Conservation (phyloP, 35 echinoderm and acorn worm species). For the Ophioderma brevispina region DNA sequence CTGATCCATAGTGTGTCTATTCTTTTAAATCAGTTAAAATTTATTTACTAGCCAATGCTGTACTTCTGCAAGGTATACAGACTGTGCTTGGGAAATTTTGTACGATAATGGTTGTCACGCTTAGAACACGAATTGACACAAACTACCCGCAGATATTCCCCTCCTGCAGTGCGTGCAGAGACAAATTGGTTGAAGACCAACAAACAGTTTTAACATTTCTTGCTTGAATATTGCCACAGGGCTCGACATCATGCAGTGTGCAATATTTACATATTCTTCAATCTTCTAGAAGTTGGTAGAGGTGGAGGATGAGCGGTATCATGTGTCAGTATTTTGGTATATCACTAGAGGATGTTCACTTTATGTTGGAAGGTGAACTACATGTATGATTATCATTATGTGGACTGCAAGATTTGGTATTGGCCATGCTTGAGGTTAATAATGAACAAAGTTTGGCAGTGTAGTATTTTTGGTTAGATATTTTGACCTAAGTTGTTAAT, state of each 20-base stretch:
- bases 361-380: no score
- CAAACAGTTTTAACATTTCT: not conserved
- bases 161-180: not conserved
- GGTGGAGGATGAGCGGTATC: not conserved
- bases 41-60: no score
- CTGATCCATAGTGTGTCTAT: no score
- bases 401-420: no score
- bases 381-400: no score
- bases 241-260: not conserved
- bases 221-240: not conserved
- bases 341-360: no score
- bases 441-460: no score
- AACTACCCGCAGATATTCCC: not conserved
- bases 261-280: not conserved
- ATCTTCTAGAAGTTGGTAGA: not conserved
- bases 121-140: not conserved
- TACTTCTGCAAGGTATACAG: no score
- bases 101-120: not conserved
- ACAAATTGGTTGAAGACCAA: conserved; percentile 6
- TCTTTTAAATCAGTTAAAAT: no score
- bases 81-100: not conserved
- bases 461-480: no score
- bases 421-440: no score
- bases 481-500: no score
- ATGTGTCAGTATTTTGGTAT: not conserved